Evolutionary conservation across 2,797 vertebrate genomes (phyloP).

Genomic region (Miichthys miiuy): DNA sequence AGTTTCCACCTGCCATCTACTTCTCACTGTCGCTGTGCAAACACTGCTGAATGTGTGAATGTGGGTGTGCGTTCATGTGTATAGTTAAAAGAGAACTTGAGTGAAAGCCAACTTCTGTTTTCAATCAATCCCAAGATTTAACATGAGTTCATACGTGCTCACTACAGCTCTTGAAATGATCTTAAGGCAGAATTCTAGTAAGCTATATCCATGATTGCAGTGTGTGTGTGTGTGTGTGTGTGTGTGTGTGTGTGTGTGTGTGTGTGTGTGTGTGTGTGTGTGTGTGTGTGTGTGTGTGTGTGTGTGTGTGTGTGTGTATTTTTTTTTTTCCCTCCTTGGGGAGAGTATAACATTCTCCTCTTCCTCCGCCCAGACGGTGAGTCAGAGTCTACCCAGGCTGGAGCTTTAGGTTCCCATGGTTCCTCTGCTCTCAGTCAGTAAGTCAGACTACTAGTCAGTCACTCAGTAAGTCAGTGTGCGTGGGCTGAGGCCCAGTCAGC

Average conservation of each 20-base stretch:
- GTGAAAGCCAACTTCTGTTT: constrained; percentile 50
- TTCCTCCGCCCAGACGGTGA: constrained; percentile 78
- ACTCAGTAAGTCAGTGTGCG: constrained; percentile 58
- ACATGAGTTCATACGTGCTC: constrained; percentile 12
- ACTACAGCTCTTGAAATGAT: constrained; percentile 17
- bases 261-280: background rate
- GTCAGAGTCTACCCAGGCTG: constrained; percentile 74
- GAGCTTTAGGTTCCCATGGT: constrained; percentile 73
- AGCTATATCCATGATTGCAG: constrained; percentile 9
- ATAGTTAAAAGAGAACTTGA: constrained; percentile 26
- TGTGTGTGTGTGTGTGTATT: no score
- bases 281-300: constrained; percentile 12
- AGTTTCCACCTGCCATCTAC: constrained; percentile 77
- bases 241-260: background rate
- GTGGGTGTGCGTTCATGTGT: background rate
- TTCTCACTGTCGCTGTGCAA: constrained; percentile 71
- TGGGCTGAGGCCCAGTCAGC: constrained; percentile 70
- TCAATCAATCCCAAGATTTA: constrained; percentile 19
- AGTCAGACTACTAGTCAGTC: constrained; percentile 67
- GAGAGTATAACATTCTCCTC: constrained; percentile 60
- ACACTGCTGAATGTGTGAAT: constrained; percentile 55
- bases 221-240: constrained; percentile 11
- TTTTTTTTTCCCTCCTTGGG: constrained; percentile 38
- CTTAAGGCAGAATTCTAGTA: constrained; percentile 31
- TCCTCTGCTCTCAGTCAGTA: constrained; percentile 62